These are phyloP conservation scores for Dryobotodes eremita DNA, from an alignment of 2,888 invertebrate species.

Conservation along the genomic window DNA sequence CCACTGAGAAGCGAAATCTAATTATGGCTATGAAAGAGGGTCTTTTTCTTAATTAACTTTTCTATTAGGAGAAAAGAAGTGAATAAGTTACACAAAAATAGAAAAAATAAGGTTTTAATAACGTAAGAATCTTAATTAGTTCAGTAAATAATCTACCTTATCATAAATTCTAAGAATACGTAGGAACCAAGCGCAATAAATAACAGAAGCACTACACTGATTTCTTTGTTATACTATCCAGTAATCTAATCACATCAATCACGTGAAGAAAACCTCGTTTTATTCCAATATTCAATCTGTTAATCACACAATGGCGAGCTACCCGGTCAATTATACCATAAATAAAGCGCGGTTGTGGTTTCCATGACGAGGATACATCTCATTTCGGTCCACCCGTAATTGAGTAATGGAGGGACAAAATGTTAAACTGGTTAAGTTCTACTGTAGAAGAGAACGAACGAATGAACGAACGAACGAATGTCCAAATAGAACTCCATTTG, in stretches of 20 bases:
- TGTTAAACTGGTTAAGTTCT: neutral
- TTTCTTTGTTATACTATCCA: neutral
- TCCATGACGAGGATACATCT: slow-evolving; percentile 1
- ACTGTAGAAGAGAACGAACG: neutral
- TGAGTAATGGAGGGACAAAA: neutral
- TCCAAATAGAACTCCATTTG: neutral
- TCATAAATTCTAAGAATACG: neutral
- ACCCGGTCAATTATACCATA: neutral
- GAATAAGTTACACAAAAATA: neutral
- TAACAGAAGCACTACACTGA: neutral
- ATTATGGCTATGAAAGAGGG: neutral
- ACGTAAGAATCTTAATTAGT: neutral
- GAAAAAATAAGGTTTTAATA: neutral
- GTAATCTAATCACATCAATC: neutral
- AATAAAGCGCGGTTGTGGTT: neutral
- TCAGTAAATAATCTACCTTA: neutral
- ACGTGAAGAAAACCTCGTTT: neutral
- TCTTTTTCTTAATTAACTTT: slow-evolving; percentile 4
- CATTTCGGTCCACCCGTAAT: neutral
- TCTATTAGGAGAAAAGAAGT: neutral
- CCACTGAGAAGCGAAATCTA: neutral
- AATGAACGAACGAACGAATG: too few relatives aligned
- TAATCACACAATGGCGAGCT: neutral
- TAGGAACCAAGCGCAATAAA: too few relatives aligned
- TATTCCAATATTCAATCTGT: neutral